A percentile compares a stretch with the other conserved stretches of the same genome.
Conservation (phyloP, 1,140 invertebrate genomes). For the Macrotrachela quadricornifera region DNA sequence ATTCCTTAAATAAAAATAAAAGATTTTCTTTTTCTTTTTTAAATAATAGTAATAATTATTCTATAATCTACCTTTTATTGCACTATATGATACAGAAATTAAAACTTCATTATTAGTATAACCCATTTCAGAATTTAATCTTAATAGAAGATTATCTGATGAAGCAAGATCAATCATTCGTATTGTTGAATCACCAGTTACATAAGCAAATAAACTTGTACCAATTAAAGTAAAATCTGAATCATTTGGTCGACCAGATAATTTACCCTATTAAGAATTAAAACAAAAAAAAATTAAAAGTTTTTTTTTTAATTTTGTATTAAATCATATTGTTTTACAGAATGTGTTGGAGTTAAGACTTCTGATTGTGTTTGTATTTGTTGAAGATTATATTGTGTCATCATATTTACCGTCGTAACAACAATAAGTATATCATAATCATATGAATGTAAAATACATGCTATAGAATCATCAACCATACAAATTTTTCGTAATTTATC, state of each 20-base stretch:
- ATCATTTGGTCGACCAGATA: constrained; percentile 46
- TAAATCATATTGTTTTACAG: too few relatives aligned
- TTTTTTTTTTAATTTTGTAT: too few relatives aligned
- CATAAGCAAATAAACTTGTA: constrained; percentile 43
- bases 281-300: too few relatives aligned
- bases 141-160: neutral
- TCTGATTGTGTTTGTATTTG: too few relatives aligned
- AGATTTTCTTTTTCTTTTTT: constrained; percentile 2
- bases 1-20: constrained; percentile 33
- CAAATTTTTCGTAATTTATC: constrained; percentile 19
- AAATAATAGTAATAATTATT: neutral
- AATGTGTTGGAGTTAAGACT: too few relatives aligned
- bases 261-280: constrained; percentile 37
- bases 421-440: constrained; percentile 50
- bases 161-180: constrained; percentile 4
- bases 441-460: constrained; percentile 48
- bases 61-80: constrained; percentile 25
- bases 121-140: constrained; percentile 15
- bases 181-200: constrained; percentile 33
- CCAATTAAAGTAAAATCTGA: constrained; percentile 49
- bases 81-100: constrained; percentile 46
- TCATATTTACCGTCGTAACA: constrained; percentile 49
- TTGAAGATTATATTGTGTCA: constrained; percentile 35
- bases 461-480: constrained; percentile 21
- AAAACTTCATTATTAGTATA: constrained; percentile 41